These are phyloP conservation scores for Caloenas nicobarica DNA, from an alignment of 2,113 vertebrate species.

Conservation along the genomic window DNA sequence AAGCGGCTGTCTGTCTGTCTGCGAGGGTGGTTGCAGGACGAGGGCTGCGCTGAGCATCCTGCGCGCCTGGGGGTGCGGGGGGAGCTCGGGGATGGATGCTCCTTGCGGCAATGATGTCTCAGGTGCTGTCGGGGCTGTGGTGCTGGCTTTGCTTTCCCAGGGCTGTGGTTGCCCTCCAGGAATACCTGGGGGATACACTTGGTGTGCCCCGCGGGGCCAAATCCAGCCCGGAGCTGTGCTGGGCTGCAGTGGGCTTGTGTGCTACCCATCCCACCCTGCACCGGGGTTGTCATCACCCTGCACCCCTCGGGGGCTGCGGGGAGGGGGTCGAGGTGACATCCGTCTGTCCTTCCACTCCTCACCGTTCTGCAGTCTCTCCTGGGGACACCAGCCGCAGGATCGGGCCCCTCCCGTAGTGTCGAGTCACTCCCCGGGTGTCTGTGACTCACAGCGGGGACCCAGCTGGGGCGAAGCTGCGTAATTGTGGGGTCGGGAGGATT, in stretches of 20 bases:
- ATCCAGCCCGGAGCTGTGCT: neutral
- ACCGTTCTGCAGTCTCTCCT: neutral
- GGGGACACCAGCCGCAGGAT: neutral
- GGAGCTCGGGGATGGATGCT: neutral
- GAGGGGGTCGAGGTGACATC: neutral
- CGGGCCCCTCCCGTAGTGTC: neutral
- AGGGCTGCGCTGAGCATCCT: neutral
- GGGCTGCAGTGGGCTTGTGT: rapidly evolving
- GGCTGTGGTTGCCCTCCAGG: neutral
- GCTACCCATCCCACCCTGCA: neutral
- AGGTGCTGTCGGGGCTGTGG: neutral
- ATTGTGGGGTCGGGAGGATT: neutral
- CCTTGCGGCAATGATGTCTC: neutral
- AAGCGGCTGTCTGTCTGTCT: neutral
- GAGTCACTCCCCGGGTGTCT: conserved; percentile 56
- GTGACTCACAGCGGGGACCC: conserved; percentile 60
- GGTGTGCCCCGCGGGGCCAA: rapidly evolving
- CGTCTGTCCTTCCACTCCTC: neutral
- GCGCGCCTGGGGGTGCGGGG: rapidly evolving
- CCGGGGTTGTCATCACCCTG: neutral
- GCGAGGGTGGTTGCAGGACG: neutral
- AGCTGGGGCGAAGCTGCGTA: conserved; percentile 14
- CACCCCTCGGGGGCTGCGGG: too few species aligned
- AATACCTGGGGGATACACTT: neutral
- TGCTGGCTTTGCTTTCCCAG: neutral